These are phyloP conservation scores for Elephas maximus DNA, from an alignment of 2,113 vertebrate species.

Conservation along the genomic window DNA sequence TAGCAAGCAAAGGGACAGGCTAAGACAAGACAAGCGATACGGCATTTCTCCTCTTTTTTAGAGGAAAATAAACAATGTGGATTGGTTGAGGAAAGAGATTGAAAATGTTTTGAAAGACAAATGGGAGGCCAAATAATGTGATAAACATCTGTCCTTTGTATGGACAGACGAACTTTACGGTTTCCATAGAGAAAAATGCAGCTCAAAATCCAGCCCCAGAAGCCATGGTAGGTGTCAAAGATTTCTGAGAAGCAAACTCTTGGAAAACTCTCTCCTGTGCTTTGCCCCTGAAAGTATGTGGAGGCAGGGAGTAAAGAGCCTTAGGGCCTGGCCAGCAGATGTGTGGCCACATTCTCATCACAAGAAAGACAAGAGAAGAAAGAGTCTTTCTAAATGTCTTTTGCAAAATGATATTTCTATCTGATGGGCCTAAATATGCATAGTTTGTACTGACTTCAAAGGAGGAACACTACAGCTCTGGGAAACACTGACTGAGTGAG, in stretches of 20 bases:
- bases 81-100: background rate
- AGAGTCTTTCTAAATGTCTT: slow-evolving; percentile 45
- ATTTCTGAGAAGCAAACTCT: background rate
- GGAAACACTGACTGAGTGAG: background rate
- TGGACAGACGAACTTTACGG: background rate
- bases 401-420: slow-evolving; percentile 44
- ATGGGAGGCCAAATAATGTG: background rate
- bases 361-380: slow-evolving; percentile 15
- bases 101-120: slow-evolving; percentile 60
- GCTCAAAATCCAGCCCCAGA: background rate
- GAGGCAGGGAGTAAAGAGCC: background rate
- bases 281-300: background rate
- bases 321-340: background rate
- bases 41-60: slow-evolving; percentile 22
- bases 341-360: slow-evolving; percentile 38
- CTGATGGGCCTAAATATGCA: background rate
- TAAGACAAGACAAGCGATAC: slow-evolving; percentile 3
- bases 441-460: slow-evolving; percentile 54
- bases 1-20: slow-evolving; percentile 43
- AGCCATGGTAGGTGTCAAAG: background rate
- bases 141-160: background rate
- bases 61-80: slow-evolving; percentile 57
- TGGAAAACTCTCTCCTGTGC: background rate
- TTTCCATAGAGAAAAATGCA: background rate
- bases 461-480: background rate